Conservation (phyloP, 2,888 invertebrate species). For the Acanthosoma haemorrhoidale region DNA sequence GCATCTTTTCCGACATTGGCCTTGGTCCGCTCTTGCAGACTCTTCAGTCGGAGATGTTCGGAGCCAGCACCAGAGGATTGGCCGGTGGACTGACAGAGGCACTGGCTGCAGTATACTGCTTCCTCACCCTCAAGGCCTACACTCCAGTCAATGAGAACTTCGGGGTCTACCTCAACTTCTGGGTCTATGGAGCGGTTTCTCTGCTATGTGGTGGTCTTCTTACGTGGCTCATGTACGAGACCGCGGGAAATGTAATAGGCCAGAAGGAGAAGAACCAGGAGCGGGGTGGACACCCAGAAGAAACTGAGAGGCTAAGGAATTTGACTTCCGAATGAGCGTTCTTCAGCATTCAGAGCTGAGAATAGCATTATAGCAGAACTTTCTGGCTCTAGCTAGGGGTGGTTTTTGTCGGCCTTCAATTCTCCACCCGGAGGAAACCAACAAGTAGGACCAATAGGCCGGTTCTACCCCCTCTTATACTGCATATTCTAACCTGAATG, state of each 20-base stretch:
- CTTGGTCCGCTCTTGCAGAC: slow-evolving; percentile 37
- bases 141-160: slow-evolving; percentile 31
- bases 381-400: too few relatives aligned
- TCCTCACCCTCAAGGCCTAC: slow-evolving; percentile 37
- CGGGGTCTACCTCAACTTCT: slow-evolving; percentile 36
- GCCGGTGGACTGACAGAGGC: slow-evolving; percentile 33
- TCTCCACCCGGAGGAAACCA: too few relatives aligned
- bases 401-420: too few relatives aligned
- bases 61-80: slow-evolving; percentile 37
- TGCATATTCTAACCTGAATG: too few relatives aligned
- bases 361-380: too few relatives aligned
- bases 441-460: too few relatives aligned
- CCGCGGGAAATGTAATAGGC: slow-evolving; percentile 39
- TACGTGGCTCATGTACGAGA: slow-evolving; percentile 37
- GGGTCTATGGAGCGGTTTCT: slow-evolving; percentile 31
- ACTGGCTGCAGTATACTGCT: slow-evolving; percentile 31
- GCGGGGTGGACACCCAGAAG: not conserved
- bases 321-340: not conserved
- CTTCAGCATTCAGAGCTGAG: too few relatives aligned
- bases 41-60: slow-evolving; percentile 39
- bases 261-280: slow-evolving; percentile 30
- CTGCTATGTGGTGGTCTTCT: slow-evolving; percentile 33
- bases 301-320: not conserved
- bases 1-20: slow-evolving; percentile 33
- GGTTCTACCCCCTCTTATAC: too few relatives aligned